Conservation (phyloP, 2,797 vertebrate species). For the Manis pentadactyla region DNA sequence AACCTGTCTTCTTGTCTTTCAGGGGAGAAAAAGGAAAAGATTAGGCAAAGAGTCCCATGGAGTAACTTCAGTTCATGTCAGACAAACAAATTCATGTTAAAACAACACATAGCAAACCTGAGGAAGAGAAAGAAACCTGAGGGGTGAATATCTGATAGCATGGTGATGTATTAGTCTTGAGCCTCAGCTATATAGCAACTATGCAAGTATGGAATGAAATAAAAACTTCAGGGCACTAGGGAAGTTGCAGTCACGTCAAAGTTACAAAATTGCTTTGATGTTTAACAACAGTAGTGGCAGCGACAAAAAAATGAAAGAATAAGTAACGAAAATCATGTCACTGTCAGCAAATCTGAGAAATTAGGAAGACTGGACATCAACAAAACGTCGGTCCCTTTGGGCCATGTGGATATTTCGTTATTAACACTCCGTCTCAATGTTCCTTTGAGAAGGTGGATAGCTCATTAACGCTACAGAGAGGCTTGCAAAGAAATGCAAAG, state of each 20-base stretch:
- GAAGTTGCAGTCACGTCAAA: slow-evolving; percentile 51
- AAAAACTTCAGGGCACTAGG: slow-evolving; percentile 50
- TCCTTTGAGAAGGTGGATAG: slow-evolving; percentile 41
- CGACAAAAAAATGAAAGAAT: slow-evolving; percentile 46
- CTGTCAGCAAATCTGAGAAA: background rate
- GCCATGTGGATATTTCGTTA: slow-evolving; percentile 36
- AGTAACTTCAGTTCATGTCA: background rate
- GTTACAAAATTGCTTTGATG: slow-evolving; percentile 19
- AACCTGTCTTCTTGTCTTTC: background rate
- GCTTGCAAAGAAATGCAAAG: background rate
- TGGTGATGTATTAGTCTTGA: background rate
- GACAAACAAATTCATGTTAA: background rate
- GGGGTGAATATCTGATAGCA: background rate
- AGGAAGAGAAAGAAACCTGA: background rate
- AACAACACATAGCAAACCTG: background rate
- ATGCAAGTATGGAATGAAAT: slow-evolving; percentile 23
- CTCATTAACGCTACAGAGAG: background rate
- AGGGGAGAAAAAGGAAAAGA: background rate
- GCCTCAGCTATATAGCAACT: background rate
- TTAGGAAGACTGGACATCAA: background rate
- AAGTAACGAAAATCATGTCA: slow-evolving; percentile 39
- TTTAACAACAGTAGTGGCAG: slow-evolving; percentile 16
- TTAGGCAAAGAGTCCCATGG: background rate
- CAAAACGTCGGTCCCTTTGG: slow-evolving; percentile 20
- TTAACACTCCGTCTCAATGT: slow-evolving; percentile 52